These are phyloP conservation scores for Planiliza haematocheilus DNA, from an alignment of 2,113 vertebrate genomes.

Conservation along the genomic window DNA sequence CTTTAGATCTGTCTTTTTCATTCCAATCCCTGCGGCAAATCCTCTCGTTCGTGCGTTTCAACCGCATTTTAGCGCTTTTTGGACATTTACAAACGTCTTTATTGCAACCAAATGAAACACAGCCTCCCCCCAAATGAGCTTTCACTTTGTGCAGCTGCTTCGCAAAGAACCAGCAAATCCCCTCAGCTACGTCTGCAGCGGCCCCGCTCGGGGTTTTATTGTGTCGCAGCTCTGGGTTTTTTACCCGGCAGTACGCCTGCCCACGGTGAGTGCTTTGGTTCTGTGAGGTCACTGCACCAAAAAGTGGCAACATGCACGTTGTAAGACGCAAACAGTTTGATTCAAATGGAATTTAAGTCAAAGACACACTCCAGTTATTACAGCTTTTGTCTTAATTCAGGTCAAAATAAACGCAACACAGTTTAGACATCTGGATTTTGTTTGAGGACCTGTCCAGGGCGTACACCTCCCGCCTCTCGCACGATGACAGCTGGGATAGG, in stretches of 20 bases:
- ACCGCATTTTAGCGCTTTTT: slow-evolving; percentile 21
- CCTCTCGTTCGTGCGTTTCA: not conserved
- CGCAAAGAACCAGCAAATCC: slow-evolving; percentile 2
- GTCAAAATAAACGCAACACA: too few species aligned
- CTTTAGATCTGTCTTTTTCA: slow-evolving; percentile 17
- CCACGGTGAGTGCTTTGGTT: not conserved
- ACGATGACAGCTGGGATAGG: too few species aligned
- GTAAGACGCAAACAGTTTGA: not conserved
- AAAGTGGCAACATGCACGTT: not conserved
- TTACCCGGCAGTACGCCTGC: slow-evolving; percentile 10
- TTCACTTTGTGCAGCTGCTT: slow-evolving; percentile 11
- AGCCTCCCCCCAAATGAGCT: slow-evolving; percentile 27
- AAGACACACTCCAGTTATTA: not conserved
- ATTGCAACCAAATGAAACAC: slow-evolving; percentile 22
- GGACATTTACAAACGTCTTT: slow-evolving; percentile 29
- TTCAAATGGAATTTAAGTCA: not conserved
- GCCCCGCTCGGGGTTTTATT: not conserved
- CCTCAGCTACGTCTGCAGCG: slow-evolving; percentile 1
- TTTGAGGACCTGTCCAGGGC: too few species aligned
- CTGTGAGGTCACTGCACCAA: not conserved
- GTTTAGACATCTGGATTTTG: too few species aligned
- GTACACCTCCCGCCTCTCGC: too few species aligned
- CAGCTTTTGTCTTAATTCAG: too few species aligned
- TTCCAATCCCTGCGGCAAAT: not conserved
- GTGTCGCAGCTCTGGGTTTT: slow-evolving; percentile 3